These are phyloP conservation scores for Eupithecia insigniata DNA, from an alignment of 2,888 invertebrate genomes.

Conservation along the genomic window DNA sequence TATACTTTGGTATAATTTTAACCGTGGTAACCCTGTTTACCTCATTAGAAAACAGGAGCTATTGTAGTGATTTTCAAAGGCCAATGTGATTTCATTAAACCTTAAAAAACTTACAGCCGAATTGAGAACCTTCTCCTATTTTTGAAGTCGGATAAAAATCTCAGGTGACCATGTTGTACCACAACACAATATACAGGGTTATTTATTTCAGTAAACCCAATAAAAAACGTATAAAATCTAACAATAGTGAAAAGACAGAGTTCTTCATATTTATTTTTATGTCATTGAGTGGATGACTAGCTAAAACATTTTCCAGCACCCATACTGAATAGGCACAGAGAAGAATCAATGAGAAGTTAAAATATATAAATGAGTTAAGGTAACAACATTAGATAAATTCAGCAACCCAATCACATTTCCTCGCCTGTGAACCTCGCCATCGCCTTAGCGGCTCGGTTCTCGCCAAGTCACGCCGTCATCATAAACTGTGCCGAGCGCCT, in stretches of 20 bases:
- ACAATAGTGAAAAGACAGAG: neutral
- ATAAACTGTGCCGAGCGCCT: constrained; percentile 6
- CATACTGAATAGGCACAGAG: too few species aligned
- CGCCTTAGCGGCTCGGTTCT: neutral
- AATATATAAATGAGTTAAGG: too few species aligned
- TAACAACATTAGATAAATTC: neutral
- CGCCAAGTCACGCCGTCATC: constrained; percentile 14
- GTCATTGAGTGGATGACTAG: too few species aligned
- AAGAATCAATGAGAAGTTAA: too few species aligned
- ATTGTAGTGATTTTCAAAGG: too few species aligned
- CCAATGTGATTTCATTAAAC: too few species aligned
- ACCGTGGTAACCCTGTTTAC: neutral
- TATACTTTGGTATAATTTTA: too few species aligned
- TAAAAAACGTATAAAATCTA: neutral
- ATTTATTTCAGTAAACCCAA: neutral
- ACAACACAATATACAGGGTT: neutral
- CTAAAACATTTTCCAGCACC: too few species aligned
- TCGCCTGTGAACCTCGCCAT: neutral
- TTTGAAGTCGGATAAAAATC: neutral
- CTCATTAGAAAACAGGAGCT: too few species aligned
- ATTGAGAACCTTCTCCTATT: too few species aligned
- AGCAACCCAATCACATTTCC: neutral
- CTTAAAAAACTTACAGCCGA: too few species aligned
- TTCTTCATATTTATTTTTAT: neutral
- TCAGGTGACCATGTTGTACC: neutral